Evolutionary conservation across 2,888 invertebrate species (phyloP).

Genomic region (Cheilosia urbana): DNA sequence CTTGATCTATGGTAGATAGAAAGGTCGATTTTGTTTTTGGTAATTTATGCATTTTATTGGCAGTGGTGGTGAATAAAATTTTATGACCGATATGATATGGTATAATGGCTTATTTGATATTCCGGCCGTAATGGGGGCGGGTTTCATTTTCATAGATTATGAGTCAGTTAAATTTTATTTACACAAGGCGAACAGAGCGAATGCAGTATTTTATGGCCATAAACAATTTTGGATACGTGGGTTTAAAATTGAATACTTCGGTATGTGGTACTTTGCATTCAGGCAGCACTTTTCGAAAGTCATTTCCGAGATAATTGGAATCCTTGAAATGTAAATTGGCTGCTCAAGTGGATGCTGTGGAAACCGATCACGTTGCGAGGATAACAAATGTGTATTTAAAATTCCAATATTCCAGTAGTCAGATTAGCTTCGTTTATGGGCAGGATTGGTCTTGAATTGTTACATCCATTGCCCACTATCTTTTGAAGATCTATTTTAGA

Average conservation of each 20-base stretch:
- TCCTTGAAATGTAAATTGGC: no score
- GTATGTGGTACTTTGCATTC: not conserved
- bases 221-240: not conserved
- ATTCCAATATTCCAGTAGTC: no score
- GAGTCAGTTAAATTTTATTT: conserved; percentile 4
- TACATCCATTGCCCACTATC: no score
- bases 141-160: conserved; percentile 17
- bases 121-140: not conserved
- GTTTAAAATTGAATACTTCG: not conserved
- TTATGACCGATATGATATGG: conserved; percentile 13
- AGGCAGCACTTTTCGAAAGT: not conserved
- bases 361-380: no score
- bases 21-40: conserved; percentile 5
- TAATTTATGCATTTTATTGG: conserved; percentile 16
- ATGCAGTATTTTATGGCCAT: not conserved
- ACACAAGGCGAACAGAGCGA: no score
- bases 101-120: conserved; percentile 33
- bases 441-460: no score
- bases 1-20: conserved; percentile 2
- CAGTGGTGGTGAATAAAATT: conserved; percentile 19
- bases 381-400: no score
- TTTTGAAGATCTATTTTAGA: no score
- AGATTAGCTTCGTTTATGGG: no score
- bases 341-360: no score
- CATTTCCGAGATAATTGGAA: not conserved